Base-by-base conservation (phyloP, 2,113 vertebrate genomes). In the Saccopteryx bilineata region DNA sequence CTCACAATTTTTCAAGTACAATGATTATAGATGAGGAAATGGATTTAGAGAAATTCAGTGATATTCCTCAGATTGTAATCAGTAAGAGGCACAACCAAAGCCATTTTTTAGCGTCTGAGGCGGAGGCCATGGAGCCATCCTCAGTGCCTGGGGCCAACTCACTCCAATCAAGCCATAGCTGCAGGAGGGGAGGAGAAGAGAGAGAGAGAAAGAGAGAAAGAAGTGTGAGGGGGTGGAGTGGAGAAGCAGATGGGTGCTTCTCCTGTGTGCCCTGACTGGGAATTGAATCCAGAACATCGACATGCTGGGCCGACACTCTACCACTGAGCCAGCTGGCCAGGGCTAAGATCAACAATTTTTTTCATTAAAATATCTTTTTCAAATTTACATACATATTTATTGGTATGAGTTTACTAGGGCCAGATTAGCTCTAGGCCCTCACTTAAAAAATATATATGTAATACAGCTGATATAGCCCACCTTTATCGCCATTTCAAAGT, bases 301-400 rank as follows among this genome's bases (percentile, higher is more conserved):
- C 39, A 39, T 39, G 39, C 39, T 39, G 39, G 39, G 39, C 39
- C 3, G 39, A 39, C 39, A 39, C 39, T 39, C 39, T 39, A 39
- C 39, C 39, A 3, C 39, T 39, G 39, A 39, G 39, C 39, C 39
- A 39, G 39, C 39, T 39, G 39, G 39, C 3, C 39, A 39, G 39
- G 39, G 39, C 39, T 39, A 39, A 65, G 80, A 80, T 60, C 39
- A 79, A n/a, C 60, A 93, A 56, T 87, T 60, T 92, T 92, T 92
- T 13, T 17, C 5, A 56, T 79, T 71, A 60, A 54, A 6, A 17
- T 79, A 28, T 33, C 28, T 78, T 79, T 9, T 15, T 2, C 12
- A 87, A 63, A 88, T 74, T 87, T 91, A 54, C 28, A 28, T 46
- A 28, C 0, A 5, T 74, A 79, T 58, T 76, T 78, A 23, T 78